Base-by-base conservation (phyloP, 2,797 vertebrate genomes). In the Myiotriccus ornatus region DNA sequence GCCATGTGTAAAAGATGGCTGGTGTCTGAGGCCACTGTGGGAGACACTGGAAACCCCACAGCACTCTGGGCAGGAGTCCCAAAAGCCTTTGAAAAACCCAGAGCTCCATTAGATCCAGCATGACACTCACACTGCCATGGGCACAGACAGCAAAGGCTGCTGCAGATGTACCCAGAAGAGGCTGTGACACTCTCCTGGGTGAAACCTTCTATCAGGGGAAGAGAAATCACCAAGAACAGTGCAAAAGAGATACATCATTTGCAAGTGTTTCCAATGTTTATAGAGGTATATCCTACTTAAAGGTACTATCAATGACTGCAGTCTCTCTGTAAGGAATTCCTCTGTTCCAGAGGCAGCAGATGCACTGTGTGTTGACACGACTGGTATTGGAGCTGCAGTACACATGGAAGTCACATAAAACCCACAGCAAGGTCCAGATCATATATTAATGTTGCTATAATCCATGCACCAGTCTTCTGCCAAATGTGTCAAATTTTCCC, bases 401-500 rank as follows among this genome's bases (percentile, higher is more conserved):
- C 8, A 55, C 80, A 93, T 32, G 90, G 87, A 95, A 90, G 84
- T 50, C 75, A 82, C 69, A 91, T 83, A 95, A 96, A 97, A 90
- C 32, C 70, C 75, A 79, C 63, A 70, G 92, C 44, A 82, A 94
- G 16, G 75, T 73, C 74, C 90, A 95, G 88, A 79, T 83, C 47
- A 46, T 87, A 80, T 47, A 81, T 70, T 89, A 95, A 46, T 19
- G 56, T 47, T 93, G 92, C 87, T 84, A 49, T 89, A 95, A 96
- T 93, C 85, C 68, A 8, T 56, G 32, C 22, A 56, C 39, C 35
- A 32, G 9, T 39, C 74, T 90, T 92, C 71, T 96, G 96, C 93
- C 96, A 96, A 95, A 94, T 69, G 62, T 92, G 77, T 93, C 88
- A 90, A n/a, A 70, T 92, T 95, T 95, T 94, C 85, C 93, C 85